These are phyloP conservation scores for Thamnophis sirtalis DNA, from an alignment of 2,113 vertebrate species.

Conservation along the genomic window DNA sequence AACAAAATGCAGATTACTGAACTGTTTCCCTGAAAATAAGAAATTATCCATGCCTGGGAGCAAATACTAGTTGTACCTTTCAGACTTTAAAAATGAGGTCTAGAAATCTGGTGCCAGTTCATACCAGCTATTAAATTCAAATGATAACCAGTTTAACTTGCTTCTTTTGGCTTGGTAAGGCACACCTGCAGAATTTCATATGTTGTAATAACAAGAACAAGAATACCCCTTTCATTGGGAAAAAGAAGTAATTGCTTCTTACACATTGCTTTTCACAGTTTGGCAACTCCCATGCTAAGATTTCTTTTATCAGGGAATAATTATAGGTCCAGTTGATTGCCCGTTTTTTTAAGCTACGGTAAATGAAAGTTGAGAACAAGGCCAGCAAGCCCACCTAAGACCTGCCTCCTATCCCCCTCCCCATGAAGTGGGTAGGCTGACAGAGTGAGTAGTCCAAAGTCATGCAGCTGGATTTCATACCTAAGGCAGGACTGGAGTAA, in stretches of 20 bases:
- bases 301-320: not conserved
- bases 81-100: not conserved
- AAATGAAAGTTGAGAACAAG: not conserved
- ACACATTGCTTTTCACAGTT: too few species aligned
- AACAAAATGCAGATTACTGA: not conserved
- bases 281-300: not conserved
- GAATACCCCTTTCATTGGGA: not conserved
- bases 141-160: not conserved
- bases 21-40: not conserved
- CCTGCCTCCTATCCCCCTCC: too few species aligned
- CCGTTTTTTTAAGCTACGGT: not conserved
- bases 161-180: not conserved
- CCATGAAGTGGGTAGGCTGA: too few species aligned
- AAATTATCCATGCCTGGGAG: not conserved
- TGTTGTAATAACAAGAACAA: not conserved
- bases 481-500: not conserved
- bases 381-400: too few species aligned
- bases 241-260: not conserved
- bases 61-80: not conserved
- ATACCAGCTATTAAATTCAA: not conserved
- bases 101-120: not conserved
- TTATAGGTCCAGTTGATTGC: not conserved
- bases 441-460: not conserved
- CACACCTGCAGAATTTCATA: not conserved
- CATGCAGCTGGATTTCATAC: not conserved